phyloP scores from a whole-genome alignment of 2,113 vertebrate genomes.

The Choloepus hoffmanni region DNA sequence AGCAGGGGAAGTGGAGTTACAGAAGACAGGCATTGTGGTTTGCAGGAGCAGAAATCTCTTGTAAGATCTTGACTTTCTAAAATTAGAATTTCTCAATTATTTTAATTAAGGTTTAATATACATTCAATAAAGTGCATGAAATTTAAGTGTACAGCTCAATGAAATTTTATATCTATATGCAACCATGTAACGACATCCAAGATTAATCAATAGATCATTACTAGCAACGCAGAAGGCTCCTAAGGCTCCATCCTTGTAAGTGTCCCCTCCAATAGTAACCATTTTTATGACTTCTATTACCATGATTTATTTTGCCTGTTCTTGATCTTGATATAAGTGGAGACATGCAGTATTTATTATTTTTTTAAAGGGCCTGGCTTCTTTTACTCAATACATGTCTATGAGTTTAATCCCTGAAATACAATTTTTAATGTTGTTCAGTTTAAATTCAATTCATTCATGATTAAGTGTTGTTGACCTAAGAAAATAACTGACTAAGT shows the following conservation, averaged over 20 bases:
- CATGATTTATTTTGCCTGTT: not conserved
- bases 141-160: not conserved
- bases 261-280: not conserved
- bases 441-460: slow-evolving; percentile 27
- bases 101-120: slow-evolving; percentile 30
- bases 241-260: not conserved
- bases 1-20: slow-evolving; percentile 78
- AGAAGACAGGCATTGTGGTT: not conserved
- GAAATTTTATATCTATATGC: not conserved
- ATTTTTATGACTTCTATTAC: not conserved
- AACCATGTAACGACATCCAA: not conserved
- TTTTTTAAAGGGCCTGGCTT: not conserved
- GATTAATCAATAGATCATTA: not conserved
- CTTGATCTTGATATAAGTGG: slow-evolving; percentile 19
- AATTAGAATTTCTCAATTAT: slow-evolving; percentile 4
- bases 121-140: not conserved
- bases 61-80: slow-evolving; percentile 50
- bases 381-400: not conserved
- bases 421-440: not conserved
- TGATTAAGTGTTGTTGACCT: not conserved
- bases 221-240: not conserved
- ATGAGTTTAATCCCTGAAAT: not conserved
- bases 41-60: slow-evolving; percentile 25
- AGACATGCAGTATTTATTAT: not conserved
- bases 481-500: slow-evolving; percentile 1